Conservation (phyloP, 2,113 vertebrate species). For the Gavialis gangeticus region DNA sequence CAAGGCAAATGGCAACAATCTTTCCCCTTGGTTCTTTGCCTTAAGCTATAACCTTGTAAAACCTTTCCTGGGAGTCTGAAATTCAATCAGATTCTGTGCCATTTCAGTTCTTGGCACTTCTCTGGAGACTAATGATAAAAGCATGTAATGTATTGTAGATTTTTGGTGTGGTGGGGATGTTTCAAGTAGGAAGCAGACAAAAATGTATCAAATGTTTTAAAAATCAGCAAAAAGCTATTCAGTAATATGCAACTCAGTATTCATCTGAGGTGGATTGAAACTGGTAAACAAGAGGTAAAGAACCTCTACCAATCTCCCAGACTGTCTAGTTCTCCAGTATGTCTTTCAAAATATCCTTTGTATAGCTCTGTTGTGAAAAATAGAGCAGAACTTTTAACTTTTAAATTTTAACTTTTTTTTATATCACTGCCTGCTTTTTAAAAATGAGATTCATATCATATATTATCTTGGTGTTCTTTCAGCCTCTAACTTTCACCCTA, state of each 20-base stretch:
- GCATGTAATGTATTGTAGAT: background rate
- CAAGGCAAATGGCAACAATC: background rate
- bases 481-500: background rate
- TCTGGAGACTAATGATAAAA: background rate
- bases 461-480: background rate
- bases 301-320: background rate
- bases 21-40: background rate
- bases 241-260: background rate
- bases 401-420: background rate
- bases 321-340: background rate
- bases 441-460: background rate
- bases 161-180: background rate
- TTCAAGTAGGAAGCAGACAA: background rate
- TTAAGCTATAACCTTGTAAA: fast-evolving
- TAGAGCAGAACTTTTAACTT: fast-evolving
- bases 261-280: background rate
- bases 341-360: background rate
- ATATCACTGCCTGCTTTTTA: background rate
- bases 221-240: background rate
- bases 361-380: background rate
- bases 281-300: background rate
- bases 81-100: fast-evolving
- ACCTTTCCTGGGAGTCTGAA: background rate
- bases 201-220: background rate
- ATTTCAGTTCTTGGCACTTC: background rate